Evolutionary conservation across 2,888 invertebrate species (phyloP).

Genomic region (Lucinisca nassula): DNA sequence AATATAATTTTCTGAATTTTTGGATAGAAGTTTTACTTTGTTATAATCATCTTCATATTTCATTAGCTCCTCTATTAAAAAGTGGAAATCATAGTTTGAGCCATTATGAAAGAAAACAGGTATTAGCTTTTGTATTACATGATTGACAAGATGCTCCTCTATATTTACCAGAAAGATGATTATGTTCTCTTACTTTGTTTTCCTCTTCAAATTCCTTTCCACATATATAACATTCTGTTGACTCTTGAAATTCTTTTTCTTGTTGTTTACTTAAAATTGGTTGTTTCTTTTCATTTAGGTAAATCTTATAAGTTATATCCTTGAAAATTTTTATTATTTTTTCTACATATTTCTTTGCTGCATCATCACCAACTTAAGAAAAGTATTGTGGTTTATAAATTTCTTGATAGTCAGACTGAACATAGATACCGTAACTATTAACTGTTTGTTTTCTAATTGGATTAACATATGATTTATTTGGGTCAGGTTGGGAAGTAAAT

Average conservation of each 20-base stretch:
- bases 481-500: neutral
- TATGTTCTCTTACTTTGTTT: slow-evolving; percentile 54
- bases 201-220: neutral
- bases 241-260: slow-evolving; percentile 17
- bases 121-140: slow-evolving; percentile 21
- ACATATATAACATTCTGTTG: slow-evolving; percentile 23
- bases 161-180: slow-evolving; percentile 62
- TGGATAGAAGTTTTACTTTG: slow-evolving; percentile 52
- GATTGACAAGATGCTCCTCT: neutral
- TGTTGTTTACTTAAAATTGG: slow-evolving; percentile 15
- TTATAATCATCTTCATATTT: slow-evolving; percentile 33
- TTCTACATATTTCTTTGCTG: slow-evolving; percentile 10
- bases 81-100: slow-evolving; percentile 57
- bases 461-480: slow-evolving; percentile 13
- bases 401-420: too few species aligned
- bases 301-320: slow-evolving; percentile 17
- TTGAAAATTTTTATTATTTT: slow-evolving; percentile 63
- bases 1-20: slow-evolving; percentile 70
- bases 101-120: slow-evolving; percentile 67
- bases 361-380: slow-evolving; percentile 22
- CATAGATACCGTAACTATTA: slow-evolving; percentile 11
- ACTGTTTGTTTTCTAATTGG: slow-evolving; percentile 9
- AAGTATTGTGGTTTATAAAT: slow-evolving; percentile 26
- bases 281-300: slow-evolving; percentile 20
- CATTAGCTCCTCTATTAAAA: slow-evolving; percentile 46